Percentiles rank a stretch among this genome's conserved stretches.
These are phyloP conservation scores for Spea multiplicata DNA, from an alignment of 2,113 vertebrate species.

Conservation along the genomic window DNA sequence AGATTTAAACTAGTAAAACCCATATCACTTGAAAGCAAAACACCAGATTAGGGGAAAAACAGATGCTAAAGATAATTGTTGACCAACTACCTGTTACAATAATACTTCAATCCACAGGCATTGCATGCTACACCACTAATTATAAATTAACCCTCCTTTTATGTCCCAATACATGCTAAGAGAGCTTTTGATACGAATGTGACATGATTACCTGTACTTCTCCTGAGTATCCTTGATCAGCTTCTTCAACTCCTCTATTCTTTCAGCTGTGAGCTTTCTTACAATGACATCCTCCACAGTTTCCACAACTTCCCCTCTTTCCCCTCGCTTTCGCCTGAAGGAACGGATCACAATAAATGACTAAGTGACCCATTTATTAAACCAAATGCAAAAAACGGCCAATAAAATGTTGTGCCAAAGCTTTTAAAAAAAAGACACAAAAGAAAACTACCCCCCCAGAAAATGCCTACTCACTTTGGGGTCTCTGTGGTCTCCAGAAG, in stretches of 20 bases:
- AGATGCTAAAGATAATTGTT: too few species aligned
- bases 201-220: conserved; percentile 79
- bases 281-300: conserved; percentile 98
- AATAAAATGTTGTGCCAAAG: background rate
- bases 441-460: too few species aligned
- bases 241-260: conserved; percentile 96
- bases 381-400: too few species aligned
- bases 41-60: too few species aligned
- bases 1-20: too few species aligned
- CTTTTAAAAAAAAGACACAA: background rate
- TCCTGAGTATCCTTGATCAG: conserved; percentile 95
- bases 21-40: too few species aligned
- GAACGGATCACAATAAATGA: conserved; percentile 2
- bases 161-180: too few species aligned
- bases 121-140: too few species aligned
- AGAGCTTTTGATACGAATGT: background rate
- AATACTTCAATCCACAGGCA: too few species aligned
- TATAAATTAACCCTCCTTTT: too few species aligned
- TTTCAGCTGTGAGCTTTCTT: conserved; percentile 86
- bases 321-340: conserved; percentile 89
- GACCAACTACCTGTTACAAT: too few species aligned
- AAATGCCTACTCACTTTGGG: conserved; percentile 83
- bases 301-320: conserved; percentile 97
- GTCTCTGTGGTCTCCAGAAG: conserved; percentile 96
- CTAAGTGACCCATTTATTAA: background rate